phyloP scores from a whole-genome alignment of 1,140 invertebrate genomes.

The Bathynomus jamesi region DNA sequence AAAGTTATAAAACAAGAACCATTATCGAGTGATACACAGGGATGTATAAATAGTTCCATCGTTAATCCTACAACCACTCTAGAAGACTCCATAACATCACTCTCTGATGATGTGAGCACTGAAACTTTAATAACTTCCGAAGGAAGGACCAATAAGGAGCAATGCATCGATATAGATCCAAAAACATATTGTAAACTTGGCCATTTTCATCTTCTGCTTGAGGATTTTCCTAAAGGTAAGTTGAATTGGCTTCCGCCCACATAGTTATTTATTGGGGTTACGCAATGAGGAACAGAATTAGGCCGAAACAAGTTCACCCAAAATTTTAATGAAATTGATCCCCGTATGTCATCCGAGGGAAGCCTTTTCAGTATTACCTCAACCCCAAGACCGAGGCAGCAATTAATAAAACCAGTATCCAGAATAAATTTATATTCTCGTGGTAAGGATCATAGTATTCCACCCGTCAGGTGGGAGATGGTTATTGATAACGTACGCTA shows the following conservation, averaged over 20 bases:
- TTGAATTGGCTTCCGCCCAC: background rate
- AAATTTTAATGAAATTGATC: too few relatives aligned
- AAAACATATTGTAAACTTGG: constrained; percentile 88
- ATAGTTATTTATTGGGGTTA: background rate
- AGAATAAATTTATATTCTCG: too few relatives aligned
- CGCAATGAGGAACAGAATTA: background rate
- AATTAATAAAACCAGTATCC: too few relatives aligned
- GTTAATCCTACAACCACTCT: background rate
- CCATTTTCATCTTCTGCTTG: constrained; percentile 82
- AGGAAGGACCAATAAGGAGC: constrained; percentile 55
- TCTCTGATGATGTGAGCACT: background rate
- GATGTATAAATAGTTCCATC: background rate
- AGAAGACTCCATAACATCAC: constrained; percentile 7
- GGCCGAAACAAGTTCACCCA: too few relatives aligned
- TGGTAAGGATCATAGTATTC: too few relatives aligned
- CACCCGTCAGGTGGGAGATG: too few relatives aligned
- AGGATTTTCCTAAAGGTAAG: constrained; percentile 82
- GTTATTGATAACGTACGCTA: too few relatives aligned
- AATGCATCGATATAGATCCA: constrained; percentile 70
- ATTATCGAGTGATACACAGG: background rate
- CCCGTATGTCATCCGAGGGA: too few relatives aligned
- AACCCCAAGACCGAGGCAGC: too few relatives aligned
- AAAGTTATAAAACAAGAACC: constrained; percentile 11
- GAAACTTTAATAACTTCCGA: constrained; percentile 50
- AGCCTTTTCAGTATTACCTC: too few relatives aligned